phyloP scores from a whole-genome alignment of 2,797 vertebrate species.

The Myotis planiceps region DNA sequence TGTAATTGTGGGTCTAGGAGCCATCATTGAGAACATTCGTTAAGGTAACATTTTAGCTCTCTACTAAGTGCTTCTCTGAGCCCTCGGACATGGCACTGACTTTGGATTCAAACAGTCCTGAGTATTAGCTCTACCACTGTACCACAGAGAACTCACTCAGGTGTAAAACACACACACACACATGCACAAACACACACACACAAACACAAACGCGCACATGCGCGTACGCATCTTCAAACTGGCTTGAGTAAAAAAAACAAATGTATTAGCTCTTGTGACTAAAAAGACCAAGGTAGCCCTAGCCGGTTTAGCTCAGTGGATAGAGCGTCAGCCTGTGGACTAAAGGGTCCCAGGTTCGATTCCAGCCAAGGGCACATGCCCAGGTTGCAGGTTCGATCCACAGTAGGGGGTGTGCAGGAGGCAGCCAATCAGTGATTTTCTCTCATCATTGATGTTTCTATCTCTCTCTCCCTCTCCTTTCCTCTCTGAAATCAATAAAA shows the following conservation, averaged over 20 bases:
- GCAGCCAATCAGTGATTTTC: no score
- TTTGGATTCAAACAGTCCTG: not conserved
- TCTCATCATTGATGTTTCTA: no score
- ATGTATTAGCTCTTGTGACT: not conserved
- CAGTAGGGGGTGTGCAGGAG: no score
- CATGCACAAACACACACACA: not conserved
- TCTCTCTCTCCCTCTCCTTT: no score
- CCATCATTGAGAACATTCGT: not conserved
- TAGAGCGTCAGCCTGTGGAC: no score
- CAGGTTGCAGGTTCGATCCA: no score
- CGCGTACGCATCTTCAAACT: not conserved
- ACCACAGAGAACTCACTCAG: not conserved
- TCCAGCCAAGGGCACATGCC: no score
- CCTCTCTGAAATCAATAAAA: no score
- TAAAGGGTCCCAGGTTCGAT: no score
- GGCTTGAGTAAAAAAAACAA: not conserved
- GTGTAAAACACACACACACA: not conserved
- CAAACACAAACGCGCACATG: no score
- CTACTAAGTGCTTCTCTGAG: not conserved
- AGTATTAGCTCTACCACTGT: not conserved
- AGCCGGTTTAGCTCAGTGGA: no score
- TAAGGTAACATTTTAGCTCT: not conserved
- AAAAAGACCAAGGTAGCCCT: not conserved
- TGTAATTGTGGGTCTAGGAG: not conserved
- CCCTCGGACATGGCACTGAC: not conserved